These are phyloP conservation scores for Cephus sareptanus DNA, from an alignment of 2,888 invertebrate genomes.

Conservation along the genomic window DNA sequence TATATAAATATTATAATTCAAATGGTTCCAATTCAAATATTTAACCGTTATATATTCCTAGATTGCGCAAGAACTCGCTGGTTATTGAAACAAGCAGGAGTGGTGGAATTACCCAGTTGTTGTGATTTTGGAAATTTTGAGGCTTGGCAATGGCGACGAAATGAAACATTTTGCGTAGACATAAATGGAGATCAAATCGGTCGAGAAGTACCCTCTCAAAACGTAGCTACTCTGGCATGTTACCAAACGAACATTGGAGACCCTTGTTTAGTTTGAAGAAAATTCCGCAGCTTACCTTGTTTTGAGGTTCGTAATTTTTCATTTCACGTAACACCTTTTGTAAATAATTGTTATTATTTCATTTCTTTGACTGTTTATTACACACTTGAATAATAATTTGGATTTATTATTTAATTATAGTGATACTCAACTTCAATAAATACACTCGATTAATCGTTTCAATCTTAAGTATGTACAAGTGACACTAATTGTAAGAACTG, in stretches of 20 bases:
- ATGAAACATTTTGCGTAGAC: conserved; percentile 75
- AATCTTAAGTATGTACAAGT: background rate
- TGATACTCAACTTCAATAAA: background rate
- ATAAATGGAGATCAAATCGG: conserved; percentile 70
- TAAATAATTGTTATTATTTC: background rate
- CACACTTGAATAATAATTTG: background rate
- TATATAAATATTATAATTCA: conserved; percentile 10
- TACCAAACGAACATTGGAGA: conserved; percentile 28
- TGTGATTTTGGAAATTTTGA: conserved; percentile 75
- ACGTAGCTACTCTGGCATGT: conserved; percentile 31
- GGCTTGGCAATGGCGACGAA: conserved; percentile 72
- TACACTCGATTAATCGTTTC: background rate
- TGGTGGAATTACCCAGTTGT: conserved; percentile 70
- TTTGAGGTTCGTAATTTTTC: background rate
- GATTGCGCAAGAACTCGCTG: conserved; percentile 73
- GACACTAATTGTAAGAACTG: background rate
- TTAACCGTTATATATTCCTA: conserved; percentile 52
- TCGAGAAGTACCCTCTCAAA: conserved; percentile 55
- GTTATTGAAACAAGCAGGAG: conserved; percentile 62
- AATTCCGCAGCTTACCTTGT: background rate
- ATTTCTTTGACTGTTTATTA: background rate
- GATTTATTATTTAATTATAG: background rate
- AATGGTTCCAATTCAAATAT: background rate
- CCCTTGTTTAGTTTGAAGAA: conserved; percentile 18
- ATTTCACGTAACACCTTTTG: background rate